A percentile compares a stretch with the other conserved stretches of the same genome.
Conservation (phyloP, 2,113 vertebrate species). For the Acanthisitta chloris region DNA sequence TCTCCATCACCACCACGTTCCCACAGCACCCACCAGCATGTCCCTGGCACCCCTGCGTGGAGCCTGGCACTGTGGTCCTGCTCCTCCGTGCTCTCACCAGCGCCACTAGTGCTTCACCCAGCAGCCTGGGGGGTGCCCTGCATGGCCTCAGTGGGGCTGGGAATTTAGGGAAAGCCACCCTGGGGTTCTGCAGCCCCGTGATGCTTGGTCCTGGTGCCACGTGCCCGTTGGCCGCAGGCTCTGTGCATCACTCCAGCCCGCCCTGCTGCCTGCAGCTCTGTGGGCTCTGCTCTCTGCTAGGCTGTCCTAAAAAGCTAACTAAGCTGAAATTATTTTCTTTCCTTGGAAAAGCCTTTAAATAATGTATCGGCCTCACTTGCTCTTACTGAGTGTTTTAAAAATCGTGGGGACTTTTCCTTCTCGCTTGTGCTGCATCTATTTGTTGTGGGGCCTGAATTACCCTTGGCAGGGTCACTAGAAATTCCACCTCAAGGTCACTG, state of each 20-base stretch:
- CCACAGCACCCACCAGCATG: accelerated
- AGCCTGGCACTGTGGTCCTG: accelerated
- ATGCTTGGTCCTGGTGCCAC: accelerated
- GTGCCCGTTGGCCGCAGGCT: accelerated
- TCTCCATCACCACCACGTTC: background rate
- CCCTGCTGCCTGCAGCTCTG: background rate
- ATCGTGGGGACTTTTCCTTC: background rate
- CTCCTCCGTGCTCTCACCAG: accelerated
- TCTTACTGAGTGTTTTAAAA: background rate
- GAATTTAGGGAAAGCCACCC: background rate
- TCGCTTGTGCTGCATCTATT: background rate
- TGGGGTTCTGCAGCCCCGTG: accelerated
- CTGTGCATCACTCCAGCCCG: accelerated
- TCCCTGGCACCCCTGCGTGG: accelerated
- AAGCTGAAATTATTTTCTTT: slow-evolving; percentile 44
- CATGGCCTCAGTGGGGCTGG: too few species aligned
- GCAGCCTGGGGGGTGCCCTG: background rate
- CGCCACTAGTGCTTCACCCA: accelerated
- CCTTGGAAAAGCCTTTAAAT: slow-evolving; percentile 34
- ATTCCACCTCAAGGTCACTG: background rate
- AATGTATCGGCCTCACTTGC: background rate
- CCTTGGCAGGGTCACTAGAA: background rate
- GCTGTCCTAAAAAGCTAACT: slow-evolving; percentile 42
- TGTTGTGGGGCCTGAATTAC: background rate
- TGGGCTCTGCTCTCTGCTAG: background rate